Base-by-base conservation (phyloP, 2,888 invertebrate genomes). In the Hartigia nigra region DNA sequence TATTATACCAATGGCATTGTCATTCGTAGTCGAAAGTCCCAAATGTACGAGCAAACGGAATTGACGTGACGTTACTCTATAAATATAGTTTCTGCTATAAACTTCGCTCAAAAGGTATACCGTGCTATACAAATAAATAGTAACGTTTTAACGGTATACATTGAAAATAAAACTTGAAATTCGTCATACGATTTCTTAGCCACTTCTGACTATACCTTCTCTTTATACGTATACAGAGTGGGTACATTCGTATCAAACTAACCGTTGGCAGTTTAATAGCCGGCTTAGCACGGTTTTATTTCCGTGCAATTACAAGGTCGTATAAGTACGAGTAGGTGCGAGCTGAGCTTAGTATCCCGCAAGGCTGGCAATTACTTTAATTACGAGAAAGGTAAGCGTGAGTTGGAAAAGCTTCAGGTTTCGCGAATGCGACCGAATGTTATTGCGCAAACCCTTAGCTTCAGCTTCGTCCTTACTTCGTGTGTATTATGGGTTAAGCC, bases 351-450 rank as follows among this genome's bases (percentile, higher is more conserved):
- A 81, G 83, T 82, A 81, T 81, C 83, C 82, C 78, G 80, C 83
- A 83, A 83, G 85, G 83, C 81, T 79, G 84, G 85, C 85, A 86
- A 88, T 88, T 88, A 87, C 88, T 86, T 88, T 88, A 88, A 88
- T 88, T 88, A 87, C 87, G 80, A 81, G 78, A 80, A 79, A 72
- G 12, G 34, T 31, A 72, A 72, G 72, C 34, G 72, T 12, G 32
- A 31, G 72, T 72, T 31, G 72, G 72, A 72, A 31, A 72, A 72
- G 72, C 34, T 72, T 72, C 14, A 72, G 12, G 72, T 72, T 9
- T 34, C 72, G 34, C 32, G 34, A 72, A 31, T 23, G 72, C 34
- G 12, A 34, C 31, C 32, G 31, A 31, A 34, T 34, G 32, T 34
- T 72, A n/a, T 72, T 72, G 31, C 72, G 72, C 55, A 55, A 55